Percentiles rank a stretch among this genome's conserved stretches.
Conservation (phyloP, 1,140 invertebrate genomes). For the Mercenaria mercenaria region DNA sequence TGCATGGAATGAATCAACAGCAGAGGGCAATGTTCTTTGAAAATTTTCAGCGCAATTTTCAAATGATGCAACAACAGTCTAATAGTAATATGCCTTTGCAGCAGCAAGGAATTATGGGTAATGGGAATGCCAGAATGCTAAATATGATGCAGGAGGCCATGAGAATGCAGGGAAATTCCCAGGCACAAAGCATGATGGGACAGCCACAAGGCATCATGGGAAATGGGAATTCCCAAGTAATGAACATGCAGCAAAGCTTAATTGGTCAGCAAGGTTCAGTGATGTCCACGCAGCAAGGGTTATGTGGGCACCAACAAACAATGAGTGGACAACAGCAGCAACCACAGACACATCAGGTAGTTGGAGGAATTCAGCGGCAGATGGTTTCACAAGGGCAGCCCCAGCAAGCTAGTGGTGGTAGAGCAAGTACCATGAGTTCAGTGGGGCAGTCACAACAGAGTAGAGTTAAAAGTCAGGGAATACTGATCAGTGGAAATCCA, state of each 20-base stretch:
- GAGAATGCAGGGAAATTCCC: background rate
- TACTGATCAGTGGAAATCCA: background rate
- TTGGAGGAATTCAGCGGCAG: background rate
- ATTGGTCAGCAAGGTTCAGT: background rate
- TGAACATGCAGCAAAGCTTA: background rate
- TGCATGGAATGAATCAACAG: constrained; percentile 8
- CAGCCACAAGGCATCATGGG: background rate
- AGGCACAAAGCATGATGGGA: background rate
- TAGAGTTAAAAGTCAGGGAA: background rate
- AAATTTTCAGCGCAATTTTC: constrained; percentile 6
- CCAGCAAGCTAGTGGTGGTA: background rate
- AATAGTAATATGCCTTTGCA: background rate
- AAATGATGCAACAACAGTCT: constrained; percentile 9
- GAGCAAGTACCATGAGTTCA: background rate
- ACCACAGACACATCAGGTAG: too few relatives aligned
- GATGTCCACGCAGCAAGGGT: background rate
- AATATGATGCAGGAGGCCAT: constrained; percentile 10
- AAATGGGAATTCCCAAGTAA: background rate
- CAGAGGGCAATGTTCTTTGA: background rate
- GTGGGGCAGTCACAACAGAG: background rate
- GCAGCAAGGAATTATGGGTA: background rate
- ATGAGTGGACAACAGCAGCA: too few relatives aligned
- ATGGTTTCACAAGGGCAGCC: background rate
- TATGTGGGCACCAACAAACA: background rate
- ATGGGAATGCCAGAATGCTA: background rate